Conservation (phyloP, 2,888 invertebrate species). For the Microplitis deprimator region DNA sequence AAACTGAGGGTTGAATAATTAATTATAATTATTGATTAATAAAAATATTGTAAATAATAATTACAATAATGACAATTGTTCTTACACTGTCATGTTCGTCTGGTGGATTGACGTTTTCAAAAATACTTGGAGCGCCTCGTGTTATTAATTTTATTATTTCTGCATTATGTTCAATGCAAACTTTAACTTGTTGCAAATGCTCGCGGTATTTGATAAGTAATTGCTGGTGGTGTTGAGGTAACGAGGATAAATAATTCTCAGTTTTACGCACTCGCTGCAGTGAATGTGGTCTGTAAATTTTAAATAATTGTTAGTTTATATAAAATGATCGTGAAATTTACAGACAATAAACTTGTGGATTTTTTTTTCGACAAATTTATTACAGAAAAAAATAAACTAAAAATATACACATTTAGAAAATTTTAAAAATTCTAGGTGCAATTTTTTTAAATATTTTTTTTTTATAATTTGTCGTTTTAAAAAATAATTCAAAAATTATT, state of each 20-base stretch:
- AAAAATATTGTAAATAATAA: neutral
- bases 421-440: too few relatives aligned
- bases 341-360: too few relatives aligned
- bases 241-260: constrained; percentile 80
- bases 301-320: constrained; percentile 4
- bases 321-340: too few relatives aligned
- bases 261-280: constrained; percentile 83
- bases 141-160: constrained; percentile 81
- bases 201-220: constrained; percentile 82
- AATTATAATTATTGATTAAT: neutral
- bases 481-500: too few relatives aligned
- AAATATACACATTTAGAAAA: too few relatives aligned
- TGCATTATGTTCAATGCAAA: constrained; percentile 84
- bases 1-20: neutral
- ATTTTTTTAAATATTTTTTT: too few relatives aligned
- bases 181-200: constrained; percentile 82
- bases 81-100: constrained; percentile 67
- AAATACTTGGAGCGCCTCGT: constrained; percentile 85
- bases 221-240: constrained; percentile 83
- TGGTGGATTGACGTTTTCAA: constrained; percentile 79
- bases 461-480: too few relatives aligned
- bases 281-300: constrained; percentile 80
- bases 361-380: too few relatives aligned
- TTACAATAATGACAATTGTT: constrained; percentile 44
- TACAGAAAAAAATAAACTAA: too few relatives aligned